Conservation (phyloP, 2,797 vertebrate species). For the Oreortyx pictus region DNA sequence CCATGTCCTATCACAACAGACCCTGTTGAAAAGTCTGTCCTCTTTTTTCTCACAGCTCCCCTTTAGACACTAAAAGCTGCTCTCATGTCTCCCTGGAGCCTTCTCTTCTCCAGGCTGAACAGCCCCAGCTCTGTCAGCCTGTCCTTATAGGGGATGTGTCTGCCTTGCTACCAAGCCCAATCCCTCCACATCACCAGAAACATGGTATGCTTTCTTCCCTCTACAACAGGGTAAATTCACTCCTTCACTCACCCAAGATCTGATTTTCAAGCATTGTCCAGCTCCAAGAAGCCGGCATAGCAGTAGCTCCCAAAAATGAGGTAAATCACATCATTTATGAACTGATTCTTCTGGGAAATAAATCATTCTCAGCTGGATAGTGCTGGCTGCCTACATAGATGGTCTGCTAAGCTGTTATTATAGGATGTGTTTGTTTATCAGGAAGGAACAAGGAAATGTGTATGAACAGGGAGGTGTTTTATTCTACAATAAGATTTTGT, state of each 20-base stretch:
- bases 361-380: not conserved
- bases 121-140: too few species aligned
- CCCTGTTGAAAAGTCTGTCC: too few species aligned
- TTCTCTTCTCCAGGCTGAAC: too few species aligned
- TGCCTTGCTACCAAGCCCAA: not conserved
- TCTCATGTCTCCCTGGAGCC: too few species aligned
- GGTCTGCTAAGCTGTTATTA: not conserved
- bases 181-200: not conserved
- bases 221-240: not conserved
- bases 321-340: not conserved
- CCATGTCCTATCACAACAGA: too few species aligned
- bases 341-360: not conserved
- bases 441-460: not conserved
- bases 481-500: not conserved
- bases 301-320: not conserved
- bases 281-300: not conserved
- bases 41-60: too few species aligned
- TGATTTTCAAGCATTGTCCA: not conserved
- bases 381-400: not conserved
- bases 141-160: not conserved
- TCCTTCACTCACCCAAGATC: not conserved
- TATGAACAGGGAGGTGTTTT: fast-evolving
- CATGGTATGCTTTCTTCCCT: not conserved
- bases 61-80: too few species aligned
- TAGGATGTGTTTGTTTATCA: not conserved